Conservation (phyloP, 1,140 invertebrate genomes). For the Steinernema khuongi region DNA sequence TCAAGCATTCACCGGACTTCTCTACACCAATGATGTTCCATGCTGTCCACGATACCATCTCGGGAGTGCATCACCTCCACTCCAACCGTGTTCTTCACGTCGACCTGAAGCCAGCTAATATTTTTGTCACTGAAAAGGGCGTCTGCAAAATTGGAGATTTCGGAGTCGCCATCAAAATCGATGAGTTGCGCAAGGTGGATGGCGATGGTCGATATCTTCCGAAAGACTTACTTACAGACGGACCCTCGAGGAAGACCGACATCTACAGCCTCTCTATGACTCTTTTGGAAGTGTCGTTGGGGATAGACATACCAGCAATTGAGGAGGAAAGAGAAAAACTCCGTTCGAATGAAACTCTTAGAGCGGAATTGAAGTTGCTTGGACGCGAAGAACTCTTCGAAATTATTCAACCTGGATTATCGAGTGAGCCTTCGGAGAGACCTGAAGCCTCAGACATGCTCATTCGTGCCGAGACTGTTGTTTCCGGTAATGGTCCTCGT, state of each 20-base stretch:
- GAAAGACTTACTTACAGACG: neutral
- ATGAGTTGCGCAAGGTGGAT: neutral
- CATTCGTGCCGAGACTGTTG: neutral
- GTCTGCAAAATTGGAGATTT: neutral
- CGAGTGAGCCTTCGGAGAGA: neutral
- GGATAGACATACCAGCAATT: neutral
- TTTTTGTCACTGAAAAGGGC: neutral
- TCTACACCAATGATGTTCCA: neutral
- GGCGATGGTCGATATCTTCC: neutral
- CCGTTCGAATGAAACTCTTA: neutral
- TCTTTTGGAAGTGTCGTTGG: neutral
- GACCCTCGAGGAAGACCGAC: neutral
- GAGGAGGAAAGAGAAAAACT: neutral
- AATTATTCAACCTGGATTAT: neutral
- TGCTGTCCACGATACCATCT: neutral
- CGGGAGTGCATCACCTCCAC: neutral
- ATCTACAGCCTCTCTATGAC: neutral
- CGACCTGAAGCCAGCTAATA: neutral
- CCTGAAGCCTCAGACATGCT: neutral
- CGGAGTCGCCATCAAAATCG: neutral
- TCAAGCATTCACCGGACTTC: neutral
- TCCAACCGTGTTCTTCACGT: neutral
- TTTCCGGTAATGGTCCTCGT: neutral
- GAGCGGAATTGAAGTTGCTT: neutral
- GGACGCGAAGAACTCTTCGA: neutral